Percentiles rank a stretch among this genome's conserved stretches.
Evolutionary conservation across 92 coral and sea anemone species (phyloP).

Genomic region (Zoanthus sansibaricus): DNA sequence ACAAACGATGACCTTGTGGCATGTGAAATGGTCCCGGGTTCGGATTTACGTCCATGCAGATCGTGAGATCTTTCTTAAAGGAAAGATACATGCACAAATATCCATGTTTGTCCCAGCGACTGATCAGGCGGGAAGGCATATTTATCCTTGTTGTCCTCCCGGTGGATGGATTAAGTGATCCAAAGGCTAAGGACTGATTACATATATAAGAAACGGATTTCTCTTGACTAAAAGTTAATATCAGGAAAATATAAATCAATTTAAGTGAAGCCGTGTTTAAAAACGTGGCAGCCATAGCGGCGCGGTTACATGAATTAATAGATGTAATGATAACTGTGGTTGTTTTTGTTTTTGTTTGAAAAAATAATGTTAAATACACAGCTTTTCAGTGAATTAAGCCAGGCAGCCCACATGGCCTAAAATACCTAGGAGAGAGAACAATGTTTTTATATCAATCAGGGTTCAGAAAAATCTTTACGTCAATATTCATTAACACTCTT

Average conservation of each 20-base stretch:
- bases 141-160: background rate
- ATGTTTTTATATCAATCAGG: no score
- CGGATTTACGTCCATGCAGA: conserved; percentile 7
- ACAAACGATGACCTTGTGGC: background rate
- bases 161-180: conserved; percentile 2
- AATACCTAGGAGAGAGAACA: no score
- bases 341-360: no score
- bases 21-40: background rate
- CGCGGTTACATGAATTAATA: background rate
- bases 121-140: background rate
- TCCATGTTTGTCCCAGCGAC: conserved; percentile 18
- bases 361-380: no score
- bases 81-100: background rate
- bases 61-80: background rate
- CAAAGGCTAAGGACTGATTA: background rate
- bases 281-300: conserved; percentile 24
- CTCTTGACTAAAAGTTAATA: background rate
- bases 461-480: no score
- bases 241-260: background rate
- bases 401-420: no score
- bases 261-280: conserved; percentile 14
- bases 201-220: background rate
- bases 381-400: no score
- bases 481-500: no score
- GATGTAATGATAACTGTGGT: no score